Evolutionary conservation across 2,797 vertebrate species (phyloP), one percentile per base, ranked within the genome.

Genomic region (Phyllotis vaccarum): DNA sequence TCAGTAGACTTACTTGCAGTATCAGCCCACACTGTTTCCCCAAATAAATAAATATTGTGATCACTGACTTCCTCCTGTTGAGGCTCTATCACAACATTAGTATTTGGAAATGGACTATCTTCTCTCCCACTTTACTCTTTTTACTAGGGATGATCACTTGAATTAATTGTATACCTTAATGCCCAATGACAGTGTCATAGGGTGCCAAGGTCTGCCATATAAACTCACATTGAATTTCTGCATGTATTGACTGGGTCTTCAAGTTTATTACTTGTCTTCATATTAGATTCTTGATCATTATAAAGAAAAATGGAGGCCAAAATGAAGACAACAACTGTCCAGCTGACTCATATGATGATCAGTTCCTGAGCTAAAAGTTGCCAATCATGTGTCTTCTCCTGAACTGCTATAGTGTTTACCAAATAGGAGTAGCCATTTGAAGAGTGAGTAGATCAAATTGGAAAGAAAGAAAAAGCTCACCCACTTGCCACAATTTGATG

Each of bases 361-460:
- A 95, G 40, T 56, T 14, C 16, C 24, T 14, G 11, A 83, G 54
- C 52, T 27, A 83, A 13, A 91, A 52, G 6, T 19, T 58, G 86
- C 8, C 21, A 76, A 5, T 60, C 29, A 9, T 58, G 46, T 68
- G 9, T 70, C 68, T 90, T 78, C 78, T 78, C 49, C 58, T 19
- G 27, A 95, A 24, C 37, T 89, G 70, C 27, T 40, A 62, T 62
- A 56, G 86, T 40, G 16, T 46, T 92, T 40, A 97, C 68, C 58
- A 49, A 60, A 3, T 7, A 29, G 43, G 31, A 90, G 13, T 27
- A 81, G 40, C 11, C 19, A 79, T 13, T 76, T 58, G 52, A 17
- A 81, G 49, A 27, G 34, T n/a, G 37, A 52, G 89, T 58, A 43
- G 12, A 75, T 92, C 82, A 64, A 79, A 89, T 17, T 82, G 86